phyloP scores from a whole-genome alignment of 2,113 vertebrate species.

The Apteryx owenii region DNA sequence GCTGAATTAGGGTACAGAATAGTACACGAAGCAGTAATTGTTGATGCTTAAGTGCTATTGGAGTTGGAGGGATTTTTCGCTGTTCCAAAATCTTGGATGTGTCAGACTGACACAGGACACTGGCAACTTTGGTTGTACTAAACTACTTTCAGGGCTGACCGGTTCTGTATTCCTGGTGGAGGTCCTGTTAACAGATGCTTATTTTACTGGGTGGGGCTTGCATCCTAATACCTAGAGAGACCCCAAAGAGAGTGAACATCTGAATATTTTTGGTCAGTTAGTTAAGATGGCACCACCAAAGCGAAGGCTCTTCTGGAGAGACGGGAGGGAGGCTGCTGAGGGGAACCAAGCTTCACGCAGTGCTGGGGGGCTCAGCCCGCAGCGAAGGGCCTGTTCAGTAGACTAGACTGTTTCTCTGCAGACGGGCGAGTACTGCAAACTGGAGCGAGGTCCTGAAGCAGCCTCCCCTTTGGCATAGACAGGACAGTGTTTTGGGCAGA shows the following conservation, averaged over 20 bases:
- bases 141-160: background rate
- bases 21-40: background rate
- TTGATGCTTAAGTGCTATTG: background rate
- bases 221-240: background rate
- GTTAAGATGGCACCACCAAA: background rate
- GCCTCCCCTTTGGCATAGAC: background rate
- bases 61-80: background rate
- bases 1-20: background rate
- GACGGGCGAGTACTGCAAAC: too few species aligned
- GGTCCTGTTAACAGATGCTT: background rate
- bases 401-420: background rate
- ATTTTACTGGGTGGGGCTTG: background rate
- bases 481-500: too few species aligned
- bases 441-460: background rate
- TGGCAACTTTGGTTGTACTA: background rate
- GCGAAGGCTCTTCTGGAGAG: background rate
- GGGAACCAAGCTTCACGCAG: background rate
- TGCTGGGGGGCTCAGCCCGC: background rate
- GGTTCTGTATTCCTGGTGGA: background rate
- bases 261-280: background rate
- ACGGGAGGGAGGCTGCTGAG: background rate
- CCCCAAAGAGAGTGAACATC: background rate
- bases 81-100: background rate
- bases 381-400: too few species aligned
- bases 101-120: background rate